Evolutionary conservation across 2,888 invertebrate genomes (phyloP).

Genomic region (Pycnomerus fuliginosus): DNA sequence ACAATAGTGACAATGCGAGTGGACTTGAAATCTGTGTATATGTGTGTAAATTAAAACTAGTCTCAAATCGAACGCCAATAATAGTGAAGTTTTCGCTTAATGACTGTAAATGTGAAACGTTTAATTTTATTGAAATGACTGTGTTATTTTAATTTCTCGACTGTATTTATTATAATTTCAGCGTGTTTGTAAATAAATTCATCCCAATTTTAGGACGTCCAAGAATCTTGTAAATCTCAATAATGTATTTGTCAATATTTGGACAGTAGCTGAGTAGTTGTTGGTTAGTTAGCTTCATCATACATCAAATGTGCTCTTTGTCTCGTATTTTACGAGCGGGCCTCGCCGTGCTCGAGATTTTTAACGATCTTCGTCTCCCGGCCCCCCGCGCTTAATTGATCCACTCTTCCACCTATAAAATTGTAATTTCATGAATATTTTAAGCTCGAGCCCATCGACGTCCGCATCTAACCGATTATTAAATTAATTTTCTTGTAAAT

Average conservation of each 20-base stretch:
- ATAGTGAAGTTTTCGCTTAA: slow-evolving; percentile 14
- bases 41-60: slow-evolving; percentile 46
- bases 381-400: slow-evolving; percentile 20
- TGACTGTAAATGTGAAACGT: slow-evolving; percentile 11
- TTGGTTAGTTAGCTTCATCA: slow-evolving; percentile 48
- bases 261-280: slow-evolving; percentile 41
- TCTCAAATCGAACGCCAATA: slow-evolving; percentile 33
- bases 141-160: slow-evolving; percentile 42
- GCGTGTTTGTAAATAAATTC: slow-evolving; percentile 20
- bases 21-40: slow-evolving; percentile 28
- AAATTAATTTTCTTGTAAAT: slow-evolving; percentile 50
- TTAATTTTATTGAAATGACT: slow-evolving; percentile 31
- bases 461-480: slow-evolving; percentile 36
- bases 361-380: slow-evolving; percentile 25
- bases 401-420: slow-evolving; percentile 20
- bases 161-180: slow-evolving; percentile 10
- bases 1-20: slow-evolving; percentile 7
- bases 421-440: slow-evolving; percentile 32
- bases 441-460: slow-evolving; percentile 28
- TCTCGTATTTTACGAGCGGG: slow-evolving; percentile 36
- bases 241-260: slow-evolving; percentile 46
- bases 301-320: slow-evolving; percentile 43
- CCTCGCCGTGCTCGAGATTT: slow-evolving; percentile 33
- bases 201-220: slow-evolving; percentile 27
- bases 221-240: slow-evolving; percentile 35